Conservation (phyloP, 1,140 invertebrate species). For the Drosophila dunni region DNA sequence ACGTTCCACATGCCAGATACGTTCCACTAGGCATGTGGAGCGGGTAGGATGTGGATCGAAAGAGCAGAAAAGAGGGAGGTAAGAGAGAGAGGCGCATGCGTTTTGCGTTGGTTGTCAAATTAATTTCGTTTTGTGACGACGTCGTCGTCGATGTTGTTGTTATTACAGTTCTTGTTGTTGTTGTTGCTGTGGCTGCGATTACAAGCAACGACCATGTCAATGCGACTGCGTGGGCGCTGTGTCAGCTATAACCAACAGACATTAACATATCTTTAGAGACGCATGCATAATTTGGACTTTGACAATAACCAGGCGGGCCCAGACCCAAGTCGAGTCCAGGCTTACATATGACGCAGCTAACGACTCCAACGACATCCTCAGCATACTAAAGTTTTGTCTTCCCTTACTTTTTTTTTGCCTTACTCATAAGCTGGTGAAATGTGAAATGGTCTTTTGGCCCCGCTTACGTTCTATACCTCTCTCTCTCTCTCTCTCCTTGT, state of each 20-base stretch:
- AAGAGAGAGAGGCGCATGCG: constrained; percentile 59
- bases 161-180: background rate
- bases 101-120: constrained; percentile 82
- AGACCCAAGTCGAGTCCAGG: background rate
- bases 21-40: background rate
- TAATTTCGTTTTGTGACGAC: constrained; percentile 74
- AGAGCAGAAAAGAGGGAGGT: background rate
- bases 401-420: constrained; percentile 10
- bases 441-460: constrained; percentile 59
- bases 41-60: background rate
- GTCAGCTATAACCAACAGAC: constrained; percentile 64
- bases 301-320: constrained; percentile 60
- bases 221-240: constrained; percentile 65
- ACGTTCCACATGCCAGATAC: constrained; percentile 28
- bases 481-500: constrained; percentile 21
- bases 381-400: constrained; percentile 57
- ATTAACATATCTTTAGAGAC: constrained; percentile 71
- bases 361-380: constrained; percentile 57
- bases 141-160: constrained; percentile 37
- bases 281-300: constrained; percentile 78
- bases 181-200: constrained; percentile 29
- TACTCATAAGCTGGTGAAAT: constrained; percentile 70
- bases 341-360: constrained; percentile 42
- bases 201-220: constrained; percentile 54
- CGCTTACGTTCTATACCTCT: background rate